Evolutionary conservation across 2,113 vertebrate genomes (phyloP).

Genomic region (Herpetotheres cachinnans): DNA sequence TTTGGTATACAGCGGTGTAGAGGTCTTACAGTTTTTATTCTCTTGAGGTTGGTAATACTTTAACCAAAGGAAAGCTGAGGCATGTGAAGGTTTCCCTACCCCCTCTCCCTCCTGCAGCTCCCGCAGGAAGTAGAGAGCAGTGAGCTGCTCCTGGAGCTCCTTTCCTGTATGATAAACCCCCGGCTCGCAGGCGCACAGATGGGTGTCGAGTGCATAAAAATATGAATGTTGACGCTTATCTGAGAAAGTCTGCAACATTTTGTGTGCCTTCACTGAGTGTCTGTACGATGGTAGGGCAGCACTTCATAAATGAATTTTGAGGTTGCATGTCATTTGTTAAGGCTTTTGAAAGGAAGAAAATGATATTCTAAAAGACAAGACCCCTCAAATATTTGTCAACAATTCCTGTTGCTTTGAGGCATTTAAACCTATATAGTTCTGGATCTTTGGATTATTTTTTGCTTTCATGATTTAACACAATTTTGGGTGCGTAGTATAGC

Average conservation of each 20-base stretch:
- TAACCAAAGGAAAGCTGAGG: background rate
- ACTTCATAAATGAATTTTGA: background rate
- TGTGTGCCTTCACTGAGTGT: background rate
- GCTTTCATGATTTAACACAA: background rate
- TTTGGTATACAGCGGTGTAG: background rate
- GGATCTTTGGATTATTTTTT: background rate
- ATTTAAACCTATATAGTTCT: background rate
- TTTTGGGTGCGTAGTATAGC: background rate
- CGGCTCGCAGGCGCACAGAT: background rate
- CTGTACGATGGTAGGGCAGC: background rate
- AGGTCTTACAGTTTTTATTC: background rate
- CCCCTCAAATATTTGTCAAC: background rate
- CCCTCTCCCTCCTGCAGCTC: background rate
- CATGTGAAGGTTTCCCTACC: background rate
- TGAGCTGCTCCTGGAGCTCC: background rate
- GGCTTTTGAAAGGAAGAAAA: background rate
- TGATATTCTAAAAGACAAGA: background rate
- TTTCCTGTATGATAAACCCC: background rate
- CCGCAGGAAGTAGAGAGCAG: background rate
- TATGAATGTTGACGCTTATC: accelerated
- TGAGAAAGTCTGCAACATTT: background rate
- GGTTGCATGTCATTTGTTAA: background rate
- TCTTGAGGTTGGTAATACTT: background rate
- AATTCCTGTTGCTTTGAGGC: background rate
- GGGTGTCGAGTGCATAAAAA: background rate